These are phyloP conservation scores for Rissa tridactyla DNA, from an alignment of 2,113 vertebrate genomes.

Conservation along the genomic window DNA sequence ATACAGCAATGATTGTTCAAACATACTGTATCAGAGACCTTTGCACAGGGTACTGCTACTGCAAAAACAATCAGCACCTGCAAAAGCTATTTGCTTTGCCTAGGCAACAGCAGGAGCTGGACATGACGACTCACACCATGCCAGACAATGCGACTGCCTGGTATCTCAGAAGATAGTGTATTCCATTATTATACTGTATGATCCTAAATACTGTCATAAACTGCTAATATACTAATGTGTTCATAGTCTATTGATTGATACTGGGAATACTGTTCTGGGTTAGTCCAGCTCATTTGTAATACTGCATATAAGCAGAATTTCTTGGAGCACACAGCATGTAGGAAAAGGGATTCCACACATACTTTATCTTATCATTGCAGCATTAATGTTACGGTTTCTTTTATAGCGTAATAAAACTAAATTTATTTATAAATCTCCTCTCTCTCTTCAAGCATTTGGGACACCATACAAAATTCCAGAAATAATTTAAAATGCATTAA, in stretches of 20 bases:
- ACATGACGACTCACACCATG: background rate
- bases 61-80: slow-evolving; percentile 27
- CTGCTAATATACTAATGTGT: slow-evolving; percentile 64
- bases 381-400: background rate
- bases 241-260: slow-evolving; percentile 57
- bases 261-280: slow-evolving; percentile 25
- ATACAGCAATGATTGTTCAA: slow-evolving; percentile 51
- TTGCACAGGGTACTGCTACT: slow-evolving; percentile 28
- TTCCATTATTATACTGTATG: slow-evolving; percentile 47
- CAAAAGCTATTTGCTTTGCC: slow-evolving; percentile 46
- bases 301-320: slow-evolving; percentile 39
- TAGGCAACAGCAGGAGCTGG: slow-evolving; percentile 11
- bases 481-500: slow-evolving; percentile 27
- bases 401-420: slow-evolving; percentile 21
- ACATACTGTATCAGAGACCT: slow-evolving; percentile 55
- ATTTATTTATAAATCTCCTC: slow-evolving; percentile 21
- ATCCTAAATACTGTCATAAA: slow-evolving; percentile 63
- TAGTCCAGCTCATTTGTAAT: slow-evolving; percentile 31
- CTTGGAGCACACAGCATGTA: background rate
- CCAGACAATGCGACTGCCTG: background rate
- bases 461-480: slow-evolving; percentile 8
- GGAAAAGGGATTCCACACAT: slow-evolving; percentile 40
- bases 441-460: background rate
- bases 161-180: background rate
- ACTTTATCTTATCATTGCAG: background rate